A percentile compares a stretch with the other conserved stretches of the same genome.
Conservation (phyloP, 2,888 invertebrate species). For the Chaetoderma sp. region DNA sequence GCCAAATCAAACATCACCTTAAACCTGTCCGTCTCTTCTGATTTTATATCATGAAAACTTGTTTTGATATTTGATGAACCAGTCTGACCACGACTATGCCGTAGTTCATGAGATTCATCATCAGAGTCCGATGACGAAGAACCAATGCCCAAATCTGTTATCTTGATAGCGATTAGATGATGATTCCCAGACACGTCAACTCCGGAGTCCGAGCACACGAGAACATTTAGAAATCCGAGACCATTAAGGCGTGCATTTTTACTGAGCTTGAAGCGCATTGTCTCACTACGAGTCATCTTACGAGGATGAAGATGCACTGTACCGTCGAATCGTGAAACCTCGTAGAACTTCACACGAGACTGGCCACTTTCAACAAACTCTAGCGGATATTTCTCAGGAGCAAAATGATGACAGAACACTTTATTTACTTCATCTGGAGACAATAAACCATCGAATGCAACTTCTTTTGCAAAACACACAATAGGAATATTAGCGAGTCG, state of each 20-base stretch:
- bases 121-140: not conserved
- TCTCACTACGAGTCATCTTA: no score
- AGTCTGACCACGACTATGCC: no score
- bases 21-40: not conserved
- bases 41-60: not conserved
- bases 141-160: not conserved
- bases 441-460: not conserved
- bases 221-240: not conserved
- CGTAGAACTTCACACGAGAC: not conserved
- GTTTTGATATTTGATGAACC: not conserved
- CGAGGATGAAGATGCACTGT: no score
- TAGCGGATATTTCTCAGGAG: not conserved
- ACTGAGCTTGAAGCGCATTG: not conserved
- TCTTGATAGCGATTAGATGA: not conserved
- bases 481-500: not conserved
- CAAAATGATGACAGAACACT: not conserved
- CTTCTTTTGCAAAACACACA: not conserved
- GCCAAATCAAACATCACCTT: not conserved
- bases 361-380: not conserved
- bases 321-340: not conserved
- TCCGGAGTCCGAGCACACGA: not conserved
- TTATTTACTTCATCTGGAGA: not conserved
- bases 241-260: not conserved
- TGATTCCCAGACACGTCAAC: not conserved
- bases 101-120: not conserved